Percentiles rank a stretch among this genome's conserved stretches.
These are phyloP conservation scores for Synodontis membranacea DNA, from an alignment of 2,113 vertebrate genomes.

Conservation along the genomic window DNA sequence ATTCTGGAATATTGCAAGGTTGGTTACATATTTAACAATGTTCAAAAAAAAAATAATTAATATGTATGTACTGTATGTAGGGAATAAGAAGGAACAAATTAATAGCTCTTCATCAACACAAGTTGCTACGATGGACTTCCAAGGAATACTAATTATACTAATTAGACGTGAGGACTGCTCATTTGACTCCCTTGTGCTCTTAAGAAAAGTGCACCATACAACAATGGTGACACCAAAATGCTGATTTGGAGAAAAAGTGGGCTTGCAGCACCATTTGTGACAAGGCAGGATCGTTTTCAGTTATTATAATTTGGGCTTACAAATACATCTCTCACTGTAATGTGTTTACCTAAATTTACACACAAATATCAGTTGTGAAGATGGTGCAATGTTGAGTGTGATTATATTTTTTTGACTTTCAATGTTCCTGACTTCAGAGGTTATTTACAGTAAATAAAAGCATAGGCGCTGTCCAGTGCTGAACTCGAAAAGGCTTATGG, in stretches of 20 bases:
- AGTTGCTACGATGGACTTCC: background rate
- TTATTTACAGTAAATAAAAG: background rate
- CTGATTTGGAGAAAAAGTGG: background rate
- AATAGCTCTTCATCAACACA: background rate
- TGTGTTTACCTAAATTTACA: background rate
- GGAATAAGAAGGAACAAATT: background rate
- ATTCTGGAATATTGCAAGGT: background rate
- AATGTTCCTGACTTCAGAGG: background rate
- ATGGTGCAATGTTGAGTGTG: background rate
- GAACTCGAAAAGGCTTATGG: background rate
- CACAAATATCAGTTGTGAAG: background rate
- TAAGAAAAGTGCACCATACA: background rate
- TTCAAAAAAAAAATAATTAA: background rate
- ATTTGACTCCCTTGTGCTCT: background rate
- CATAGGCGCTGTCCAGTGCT: conserved; percentile 19
- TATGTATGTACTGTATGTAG: background rate
- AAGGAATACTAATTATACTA: background rate
- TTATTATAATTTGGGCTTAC: background rate
- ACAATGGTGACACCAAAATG: background rate
- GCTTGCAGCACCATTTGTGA: background rate
- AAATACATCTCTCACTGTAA: background rate
- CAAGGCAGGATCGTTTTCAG: background rate
- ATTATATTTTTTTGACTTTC: background rate
- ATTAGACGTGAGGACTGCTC: background rate
- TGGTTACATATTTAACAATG: background rate